phyloP scores from a whole-genome alignment of 2,113 vertebrate species.

The Megaceryle torquata region DNA sequence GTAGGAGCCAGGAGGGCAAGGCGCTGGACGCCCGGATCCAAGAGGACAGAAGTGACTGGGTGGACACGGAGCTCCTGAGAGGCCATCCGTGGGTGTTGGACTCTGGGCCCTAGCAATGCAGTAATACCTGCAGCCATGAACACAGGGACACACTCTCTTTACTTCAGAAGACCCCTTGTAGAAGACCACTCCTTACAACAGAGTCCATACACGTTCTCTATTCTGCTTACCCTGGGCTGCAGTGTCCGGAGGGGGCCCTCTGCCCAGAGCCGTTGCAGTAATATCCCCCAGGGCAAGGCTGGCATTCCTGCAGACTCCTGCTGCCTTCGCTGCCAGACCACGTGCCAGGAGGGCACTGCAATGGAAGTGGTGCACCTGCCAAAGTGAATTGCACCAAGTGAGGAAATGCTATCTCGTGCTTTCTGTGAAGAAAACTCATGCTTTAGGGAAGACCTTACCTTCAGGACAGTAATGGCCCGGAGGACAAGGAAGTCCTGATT shows the following conservation, averaged over 20 bases:
- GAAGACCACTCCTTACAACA: not conserved
- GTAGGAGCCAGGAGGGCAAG: conserved; percentile 81
- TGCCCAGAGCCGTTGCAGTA: conserved; percentile 77
- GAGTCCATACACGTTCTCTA: fast-evolving
- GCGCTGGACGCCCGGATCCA: conserved; percentile 69
- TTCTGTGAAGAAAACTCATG: fast-evolving
- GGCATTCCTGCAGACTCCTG: conserved; percentile 67
- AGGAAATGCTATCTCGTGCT: not conserved
- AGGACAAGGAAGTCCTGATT: conserved; percentile 79
- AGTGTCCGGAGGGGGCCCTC: conserved; percentile 73
- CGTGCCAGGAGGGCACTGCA: conserved; percentile 80
- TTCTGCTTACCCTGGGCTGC: conserved; percentile 77
- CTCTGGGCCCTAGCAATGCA: not conserved
- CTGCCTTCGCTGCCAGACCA: conserved; percentile 80
- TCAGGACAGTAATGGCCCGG: conserved; percentile 84
- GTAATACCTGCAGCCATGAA: conserved; percentile 39
- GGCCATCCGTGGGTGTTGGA: conserved; percentile 67
- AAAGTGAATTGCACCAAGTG: not conserved
- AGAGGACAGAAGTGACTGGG: conserved; percentile 76
- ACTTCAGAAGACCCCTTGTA: fast-evolving
- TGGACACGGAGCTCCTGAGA: conserved; percentile 78
- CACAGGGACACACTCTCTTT: not conserved
- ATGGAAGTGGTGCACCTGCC: conserved; percentile 75
- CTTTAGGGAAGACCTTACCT: conserved; percentile 67
- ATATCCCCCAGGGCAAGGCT: conserved; percentile 74